Evolutionary conservation across 2,113 vertebrate genomes (phyloP).

Genomic region (Corynorhinus townsendii): DNA sequence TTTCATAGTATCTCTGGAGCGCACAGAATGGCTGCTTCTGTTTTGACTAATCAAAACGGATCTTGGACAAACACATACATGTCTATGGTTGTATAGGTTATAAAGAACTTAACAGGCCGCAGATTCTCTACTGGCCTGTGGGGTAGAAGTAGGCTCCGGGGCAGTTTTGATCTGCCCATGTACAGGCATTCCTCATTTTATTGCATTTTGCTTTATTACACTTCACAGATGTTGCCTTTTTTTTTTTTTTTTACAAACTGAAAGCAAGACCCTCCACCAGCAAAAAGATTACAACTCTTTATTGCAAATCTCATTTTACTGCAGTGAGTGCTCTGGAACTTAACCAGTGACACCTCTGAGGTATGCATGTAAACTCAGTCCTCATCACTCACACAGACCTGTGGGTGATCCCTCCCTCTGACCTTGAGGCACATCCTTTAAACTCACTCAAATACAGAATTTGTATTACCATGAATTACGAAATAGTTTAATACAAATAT

Average conservation of each 20-base stretch:
- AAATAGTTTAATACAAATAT: constrained; percentile 16
- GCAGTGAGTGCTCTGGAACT: neutral
- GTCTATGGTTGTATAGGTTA: neutral
- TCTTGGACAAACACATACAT: neutral
- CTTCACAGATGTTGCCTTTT: neutral
- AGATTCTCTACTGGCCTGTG: neutral
- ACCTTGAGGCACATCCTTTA: neutral
- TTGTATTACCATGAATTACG: neutral
- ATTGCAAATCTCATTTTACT: neutral
- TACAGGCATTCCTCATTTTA: neutral
- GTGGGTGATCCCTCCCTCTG: neutral
- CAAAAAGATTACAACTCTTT: neutral
- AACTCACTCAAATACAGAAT: neutral
- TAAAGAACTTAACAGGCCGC: neutral
- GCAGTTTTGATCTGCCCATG: neutral
- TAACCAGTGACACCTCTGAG: neutral
- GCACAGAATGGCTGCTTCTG: neutral
- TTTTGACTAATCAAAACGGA: neutral
- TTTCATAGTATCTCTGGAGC: neutral
- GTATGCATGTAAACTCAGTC: neutral
- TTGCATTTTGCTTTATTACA: neutral
- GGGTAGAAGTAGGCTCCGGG: neutral
- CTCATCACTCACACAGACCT: neutral
- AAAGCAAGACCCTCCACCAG: neutral
- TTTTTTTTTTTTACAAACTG: neutral